Base-by-base conservation (phyloP, 1,140 invertebrate species). In the Aradophagus sp. region DNA sequence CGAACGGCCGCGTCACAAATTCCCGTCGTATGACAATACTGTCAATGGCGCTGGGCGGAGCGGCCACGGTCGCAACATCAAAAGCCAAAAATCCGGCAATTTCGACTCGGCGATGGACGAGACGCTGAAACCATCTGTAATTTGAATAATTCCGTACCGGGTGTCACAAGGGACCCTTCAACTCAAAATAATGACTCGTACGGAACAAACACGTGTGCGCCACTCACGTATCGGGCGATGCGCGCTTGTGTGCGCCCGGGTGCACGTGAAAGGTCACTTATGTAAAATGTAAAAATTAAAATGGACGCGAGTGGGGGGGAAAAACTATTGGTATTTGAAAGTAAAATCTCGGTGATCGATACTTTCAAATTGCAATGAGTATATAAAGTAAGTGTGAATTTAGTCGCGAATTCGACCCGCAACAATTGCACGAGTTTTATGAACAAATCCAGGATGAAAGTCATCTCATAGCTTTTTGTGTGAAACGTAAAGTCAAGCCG, bases 111-210 rank as follows among this genome's bases (percentile, higher is more conserved):
- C 23, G 38, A 48, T 55, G 41, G 59, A 44, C 32, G 59, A 45
- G 39, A 65, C 35, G 61, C 61, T 26, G 55, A 55, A 47, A 50
- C 50, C 48, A 53, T 63, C 59, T 63, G 53, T 63, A 63, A 63
- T 63, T 63, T 63, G 59, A 63, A 63, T 63, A 63, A 63, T 63
- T 45, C 15, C 20, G 59, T 47, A 26, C 32, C 20, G 41, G 48
- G 14, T 55, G 59, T 48, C 61, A 48, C 61, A 47, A 34, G 61
- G 61, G 48, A 65, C 34, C 29, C 61, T 65, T 65, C 61, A n/a
- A 42, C 19, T 65, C 50, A 65, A 55, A 65, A 47, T 65, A 65
- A 65, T 55, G 61, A 55, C 50, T 65, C 41, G 61, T 15, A 27
- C 26, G 23, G 59, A 63, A 63, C 41, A 63, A 63, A 63, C 59